Conservation (phyloP, 2,888 invertebrate species). For the Acanthosepion lycidas region DNA sequence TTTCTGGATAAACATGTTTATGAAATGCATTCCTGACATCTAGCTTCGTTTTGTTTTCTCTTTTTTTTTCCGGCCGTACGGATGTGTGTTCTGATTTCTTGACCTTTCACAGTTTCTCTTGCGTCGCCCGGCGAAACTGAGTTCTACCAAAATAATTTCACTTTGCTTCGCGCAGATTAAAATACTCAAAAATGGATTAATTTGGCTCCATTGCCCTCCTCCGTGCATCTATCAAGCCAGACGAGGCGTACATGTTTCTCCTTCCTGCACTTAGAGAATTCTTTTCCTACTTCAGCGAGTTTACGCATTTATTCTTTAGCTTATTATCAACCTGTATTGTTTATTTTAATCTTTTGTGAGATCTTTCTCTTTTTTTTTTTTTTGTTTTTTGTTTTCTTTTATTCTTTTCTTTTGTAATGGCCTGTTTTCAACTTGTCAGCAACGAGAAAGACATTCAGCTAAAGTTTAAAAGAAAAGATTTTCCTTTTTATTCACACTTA, state of each 20-base stretch:
- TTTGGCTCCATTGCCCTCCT: neutral
- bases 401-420: neutral
- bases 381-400: neutral
- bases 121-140: neutral
- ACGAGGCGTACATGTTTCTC: neutral
- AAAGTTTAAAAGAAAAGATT: neutral
- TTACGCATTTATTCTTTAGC: neutral
- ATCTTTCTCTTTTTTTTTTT: neutral
- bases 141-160: neutral
- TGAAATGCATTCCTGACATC: neutral
- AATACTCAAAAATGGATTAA: neutral
- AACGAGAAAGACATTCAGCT: neutral
- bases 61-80: neutral
- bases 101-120: neutral
- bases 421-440: neutral
- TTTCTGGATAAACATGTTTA: neutral
- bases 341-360: neutral
- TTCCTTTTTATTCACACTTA: neutral
- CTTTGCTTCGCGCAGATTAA: neutral
- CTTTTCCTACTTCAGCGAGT: neutral
- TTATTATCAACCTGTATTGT: neutral
- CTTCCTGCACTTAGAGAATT: neutral
- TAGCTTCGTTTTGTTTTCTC: neutral
- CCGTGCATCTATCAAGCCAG: neutral
- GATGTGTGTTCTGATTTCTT: neutral